Evolutionary conservation across 2,888 invertebrate genomes (phyloP).

Genomic region (Meghimatium bilineatum): DNA sequence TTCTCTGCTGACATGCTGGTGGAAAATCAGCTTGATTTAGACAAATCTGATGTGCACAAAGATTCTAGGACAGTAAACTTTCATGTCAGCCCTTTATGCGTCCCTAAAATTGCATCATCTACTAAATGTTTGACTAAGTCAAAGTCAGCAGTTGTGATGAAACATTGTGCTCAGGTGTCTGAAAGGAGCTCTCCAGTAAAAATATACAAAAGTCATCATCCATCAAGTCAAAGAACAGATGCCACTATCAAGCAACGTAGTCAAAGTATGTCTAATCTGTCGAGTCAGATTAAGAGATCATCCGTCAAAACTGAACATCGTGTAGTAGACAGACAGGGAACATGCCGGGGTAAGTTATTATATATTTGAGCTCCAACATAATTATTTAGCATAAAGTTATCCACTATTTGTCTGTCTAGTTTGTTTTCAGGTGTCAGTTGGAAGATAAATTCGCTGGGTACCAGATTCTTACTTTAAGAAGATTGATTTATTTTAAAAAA

Average conservation of each 20-base stretch:
- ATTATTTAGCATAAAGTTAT: no score
- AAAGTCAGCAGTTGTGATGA: conserved; percentile 3
- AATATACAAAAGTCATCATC: not conserved
- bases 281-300: not conserved
- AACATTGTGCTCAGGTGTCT: not conserved
- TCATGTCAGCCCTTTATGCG: not conserved
- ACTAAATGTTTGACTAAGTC: not conserved
- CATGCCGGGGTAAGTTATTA: not conserved
- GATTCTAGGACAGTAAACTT: not conserved
- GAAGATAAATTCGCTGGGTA: no score
- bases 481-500: no score
- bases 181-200: not conserved
- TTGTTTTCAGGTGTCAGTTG: no score
- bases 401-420: no score
- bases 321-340: conserved; percentile 1
- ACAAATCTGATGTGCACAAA: conserved; percentile 16
- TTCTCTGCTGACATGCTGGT: conserved; percentile 11
- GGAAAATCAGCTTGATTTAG: not conserved
- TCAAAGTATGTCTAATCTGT: conserved; percentile 29
- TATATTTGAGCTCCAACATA: not conserved
- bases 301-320: not conserved
- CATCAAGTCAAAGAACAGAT: not conserved
- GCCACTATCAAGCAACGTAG: conserved; percentile 17
- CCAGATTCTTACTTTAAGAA: no score
- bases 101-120: not conserved